Percentiles rank a stretch among this genome's conserved stretches.
Conservation (phyloP, 2,797 vertebrate genomes). For the Semotilus atromaculatus region DNA sequence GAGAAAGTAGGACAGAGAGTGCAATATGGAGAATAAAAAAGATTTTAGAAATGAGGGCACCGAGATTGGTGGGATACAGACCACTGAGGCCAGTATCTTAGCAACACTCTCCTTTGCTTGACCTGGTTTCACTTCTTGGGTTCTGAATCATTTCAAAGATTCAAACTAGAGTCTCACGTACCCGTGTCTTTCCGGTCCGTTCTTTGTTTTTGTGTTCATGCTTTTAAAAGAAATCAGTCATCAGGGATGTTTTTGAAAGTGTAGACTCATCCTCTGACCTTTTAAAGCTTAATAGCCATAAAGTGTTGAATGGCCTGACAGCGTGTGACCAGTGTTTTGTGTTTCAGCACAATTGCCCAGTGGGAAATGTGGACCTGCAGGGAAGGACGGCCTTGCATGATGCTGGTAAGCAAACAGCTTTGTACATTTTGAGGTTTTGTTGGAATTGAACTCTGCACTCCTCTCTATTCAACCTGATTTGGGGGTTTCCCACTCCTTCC, state of each 20-base stretch:
- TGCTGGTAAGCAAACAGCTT: constrained; percentile 81
- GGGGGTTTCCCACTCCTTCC: neutral
- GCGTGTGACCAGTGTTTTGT: constrained; percentile 38
- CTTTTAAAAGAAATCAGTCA: neutral
- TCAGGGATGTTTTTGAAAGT: constrained; percentile 1
- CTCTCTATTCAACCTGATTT: neutral
- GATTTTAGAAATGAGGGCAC: constrained; percentile 9
- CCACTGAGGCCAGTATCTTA: constrained; percentile 34
- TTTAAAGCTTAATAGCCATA: constrained; percentile 5
- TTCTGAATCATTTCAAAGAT: constrained; percentile 5
- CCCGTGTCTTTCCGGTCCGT: neutral
- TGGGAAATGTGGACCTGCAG: constrained; percentile 93
- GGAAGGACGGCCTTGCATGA: constrained; percentile 95
- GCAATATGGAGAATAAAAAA: neutral
- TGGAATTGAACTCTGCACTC: neutral
- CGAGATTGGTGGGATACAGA: neutral
- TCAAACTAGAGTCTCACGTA: neutral
- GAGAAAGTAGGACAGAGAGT: constrained; percentile 11
- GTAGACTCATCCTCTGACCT: constrained; percentile 3
- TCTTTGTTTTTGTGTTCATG: neutral
- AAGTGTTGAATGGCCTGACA: neutral
- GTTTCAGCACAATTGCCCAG: constrained; percentile 91
- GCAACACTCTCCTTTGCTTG: constrained; percentile 40
- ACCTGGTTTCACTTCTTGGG: constrained; percentile 41
- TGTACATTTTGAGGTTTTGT: neutral